Base-by-base conservation (phyloP, 2,888 invertebrate genomes). In the Rutpela maculata region DNA sequence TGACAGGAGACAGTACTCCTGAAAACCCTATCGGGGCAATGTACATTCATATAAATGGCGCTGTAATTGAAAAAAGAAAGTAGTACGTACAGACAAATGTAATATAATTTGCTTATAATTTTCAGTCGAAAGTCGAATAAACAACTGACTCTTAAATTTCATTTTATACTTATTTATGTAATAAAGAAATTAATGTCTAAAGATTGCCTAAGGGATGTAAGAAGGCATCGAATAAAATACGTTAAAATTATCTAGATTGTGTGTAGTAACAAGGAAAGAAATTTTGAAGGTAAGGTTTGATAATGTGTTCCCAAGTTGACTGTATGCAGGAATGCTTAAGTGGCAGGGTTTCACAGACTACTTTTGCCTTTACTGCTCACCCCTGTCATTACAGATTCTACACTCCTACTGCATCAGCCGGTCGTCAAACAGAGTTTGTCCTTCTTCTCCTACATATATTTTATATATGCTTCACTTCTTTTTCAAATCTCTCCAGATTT, bases 341-440 rank as follows among this genome's bases (percentile, higher is more conserved):
- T 79, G 79, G 75, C 67, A 69, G 79, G 78, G 75, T 71, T 75
- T 63, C 78, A 70, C 72, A 50, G 77, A 69, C 76, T 68, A 73
- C 78, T 76, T 78, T 79, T 77, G 70, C 76, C 57, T 65, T 69
- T 74, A 75, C 66, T 19, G 65, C n/a, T 70, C 60, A 60, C 71
- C 77, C 74, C 71, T 77, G 75, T 82, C 80, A 78, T 82, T 82
- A 80, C 78, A 75, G 76, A 80, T 82, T 82, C 82, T 73, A 78
- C 77, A 79, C 75, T 80, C 78, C 80, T 78, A 76, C 77, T 78
- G 82, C 74, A 82, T 79, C 80, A 79, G 78, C 75, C 80, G 79
- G 78, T 75, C 80, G 78, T 81, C 81, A 81, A 80, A 81, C 77
- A 79, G 69, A 75, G 59, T 71, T 70, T 57, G 57, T 63, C 66